Base-by-base conservation (phyloP, 2,113 vertebrate genomes). In the Kobus ellipsiprymnus region DNA sequence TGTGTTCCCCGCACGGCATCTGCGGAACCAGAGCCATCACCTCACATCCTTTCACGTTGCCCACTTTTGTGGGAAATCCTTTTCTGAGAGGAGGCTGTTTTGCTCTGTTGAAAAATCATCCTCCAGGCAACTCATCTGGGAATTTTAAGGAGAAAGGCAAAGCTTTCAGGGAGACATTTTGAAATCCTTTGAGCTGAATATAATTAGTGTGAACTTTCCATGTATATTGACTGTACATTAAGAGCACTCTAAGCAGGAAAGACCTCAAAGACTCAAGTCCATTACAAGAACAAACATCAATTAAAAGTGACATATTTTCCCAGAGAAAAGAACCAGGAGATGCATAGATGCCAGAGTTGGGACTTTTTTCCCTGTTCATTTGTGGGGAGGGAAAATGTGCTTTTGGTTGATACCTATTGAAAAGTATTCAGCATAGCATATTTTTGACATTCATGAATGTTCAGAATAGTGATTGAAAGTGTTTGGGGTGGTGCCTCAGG, bases 211-310 rank as follows among this genome's bases (percentile, higher is more conserved):
- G 16, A 95, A 97, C 74, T 92, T 95, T 78, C 29, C 80, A 59
- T 96, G 96, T 92, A 71, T 94, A 86, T 82, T 94, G 94, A 90
- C 96, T 97, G 77, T 87, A 91, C 81, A 82, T 98, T 97, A 94
- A 60, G 40, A 90, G 50, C 95, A 40, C 87, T 97, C 91, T 77
- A 78, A 85, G 40, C 50, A 82, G 90, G 74, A 52, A 90, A 96
- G 93, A 82, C 94, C 96, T 97, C 97, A 97, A 97, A 97, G 97
- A 93, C 93, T 91, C 9, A 7, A 30, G 55, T 94, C 95, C 83
- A 97, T 98, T 97, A 95, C 55, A 74, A 97, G 96, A 93, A 95
- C 95, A 98, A 98, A 97, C 40, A 87, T 81, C 62, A 95, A 96
- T 81, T 96, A 95, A 93, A 94, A 97, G 91, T 93, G 74, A 50